Conservation (phyloP, 2,797 vertebrate species). For the Chrosomus eos region DNA sequence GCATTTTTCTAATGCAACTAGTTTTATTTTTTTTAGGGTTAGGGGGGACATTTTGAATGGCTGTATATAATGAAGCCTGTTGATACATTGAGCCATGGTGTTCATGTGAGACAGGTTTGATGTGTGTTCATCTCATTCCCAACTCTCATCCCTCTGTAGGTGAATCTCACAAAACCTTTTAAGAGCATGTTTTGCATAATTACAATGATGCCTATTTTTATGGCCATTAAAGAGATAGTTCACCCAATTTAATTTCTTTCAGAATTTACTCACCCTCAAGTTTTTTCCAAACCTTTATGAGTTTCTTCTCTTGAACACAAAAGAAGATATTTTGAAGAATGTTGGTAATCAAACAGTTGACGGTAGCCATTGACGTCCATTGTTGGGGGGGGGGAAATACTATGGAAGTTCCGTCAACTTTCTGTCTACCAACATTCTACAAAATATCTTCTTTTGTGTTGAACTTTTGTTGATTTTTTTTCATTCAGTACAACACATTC, state of each 20-base stretch:
- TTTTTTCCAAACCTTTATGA: background rate
- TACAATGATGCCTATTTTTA: background rate
- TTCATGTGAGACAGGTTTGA: background rate
- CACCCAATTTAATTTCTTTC: background rate
- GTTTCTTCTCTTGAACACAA: background rate
- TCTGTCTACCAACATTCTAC: background rate
- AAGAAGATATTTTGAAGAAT: background rate
- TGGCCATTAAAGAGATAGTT: background rate
- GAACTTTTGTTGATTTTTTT: background rate
- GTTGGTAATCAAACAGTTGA: background rate
- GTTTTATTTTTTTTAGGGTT: background rate
- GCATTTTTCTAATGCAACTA: background rate
- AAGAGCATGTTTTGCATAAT: background rate
- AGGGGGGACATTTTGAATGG: background rate
- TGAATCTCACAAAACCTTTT: background rate
- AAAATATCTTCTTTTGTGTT: background rate
- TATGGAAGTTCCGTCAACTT: background rate
- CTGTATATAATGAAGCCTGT: background rate
- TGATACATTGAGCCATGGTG: background rate
- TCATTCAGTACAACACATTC: background rate
- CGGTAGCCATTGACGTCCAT: background rate
- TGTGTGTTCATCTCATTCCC: background rate
- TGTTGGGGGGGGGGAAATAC: too few relatives aligned
- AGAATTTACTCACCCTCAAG: background rate
- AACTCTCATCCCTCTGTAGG: background rate